Evolutionary conservation across 2,113 vertebrate genomes (phyloP).

Genomic region (Xerus inauris): DNA sequence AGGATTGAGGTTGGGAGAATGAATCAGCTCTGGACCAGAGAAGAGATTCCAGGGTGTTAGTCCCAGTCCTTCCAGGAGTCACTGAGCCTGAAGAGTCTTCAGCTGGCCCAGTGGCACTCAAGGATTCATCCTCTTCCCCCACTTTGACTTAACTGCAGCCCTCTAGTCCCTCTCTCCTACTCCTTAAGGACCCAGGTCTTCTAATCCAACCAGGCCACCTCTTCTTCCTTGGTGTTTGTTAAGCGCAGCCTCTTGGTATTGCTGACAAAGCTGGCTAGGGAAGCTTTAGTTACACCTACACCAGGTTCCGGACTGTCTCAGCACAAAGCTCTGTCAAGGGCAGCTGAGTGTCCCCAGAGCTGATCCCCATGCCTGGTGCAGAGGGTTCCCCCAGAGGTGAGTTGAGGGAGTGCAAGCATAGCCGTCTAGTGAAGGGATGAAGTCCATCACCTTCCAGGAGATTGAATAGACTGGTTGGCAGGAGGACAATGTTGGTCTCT

Average conservation of each 20-base stretch:
- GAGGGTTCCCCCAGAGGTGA: neutral
- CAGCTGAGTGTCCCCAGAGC: slow-evolving; percentile 49
- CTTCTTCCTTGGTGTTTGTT: neutral
- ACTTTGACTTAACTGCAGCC: neutral
- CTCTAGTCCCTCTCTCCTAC: neutral
- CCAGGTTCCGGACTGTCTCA: neutral
- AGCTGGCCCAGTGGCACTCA: neutral
- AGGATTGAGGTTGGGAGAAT: neutral
- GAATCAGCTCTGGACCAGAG: neutral
- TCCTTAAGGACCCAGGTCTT: neutral
- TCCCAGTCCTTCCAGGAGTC: neutral
- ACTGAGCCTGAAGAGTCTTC: neutral
- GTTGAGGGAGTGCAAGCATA: neutral
- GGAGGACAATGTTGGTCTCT: neutral
- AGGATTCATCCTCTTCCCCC: neutral
- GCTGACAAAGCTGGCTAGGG: slow-evolving; percentile 21
- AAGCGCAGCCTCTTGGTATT: neutral
- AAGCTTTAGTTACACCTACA: slow-evolving; percentile 27
- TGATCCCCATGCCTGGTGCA: neutral
- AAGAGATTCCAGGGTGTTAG: neutral
- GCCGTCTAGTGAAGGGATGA: neutral
- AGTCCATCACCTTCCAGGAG: neutral
- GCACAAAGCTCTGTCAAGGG: slow-evolving; percentile 50
- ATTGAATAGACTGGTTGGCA: neutral
- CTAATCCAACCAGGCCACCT: neutral